Evolutionary conservation across 1,140 invertebrate species (phyloP), one percentile per base, ranked within the genome.

Genomic region (Drosophila arizonae): DNA sequence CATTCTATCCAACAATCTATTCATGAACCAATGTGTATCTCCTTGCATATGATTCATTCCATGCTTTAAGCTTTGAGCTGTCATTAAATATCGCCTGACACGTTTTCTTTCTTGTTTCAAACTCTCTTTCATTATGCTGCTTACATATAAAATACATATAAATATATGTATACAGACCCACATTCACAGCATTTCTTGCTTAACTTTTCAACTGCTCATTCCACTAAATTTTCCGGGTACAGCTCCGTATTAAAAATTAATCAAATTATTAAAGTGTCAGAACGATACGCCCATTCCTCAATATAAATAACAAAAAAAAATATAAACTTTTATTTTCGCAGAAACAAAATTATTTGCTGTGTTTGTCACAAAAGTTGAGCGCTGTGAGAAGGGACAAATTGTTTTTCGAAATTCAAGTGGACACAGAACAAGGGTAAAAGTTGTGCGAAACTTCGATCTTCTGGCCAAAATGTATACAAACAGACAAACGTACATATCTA

Each of bases 361-460:
- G 24, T 28, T 52, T 52, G 55, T 43, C 33, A 36, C 43, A 45
- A 13, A 54, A 54, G 26, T 41, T 11, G 17, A 62, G 45, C 28
- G 6, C 24, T 46, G 57, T 50, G 46, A 56, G 57, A 66, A 58
- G 54, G 62, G 62, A 72, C 52, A 52, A 65, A 71, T 57, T 52
- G 62, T 71, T 66, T 50, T 66, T n/a, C 24, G 26, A 68, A 68
- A 72, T 45, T 68, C 48, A 61, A 69, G 50, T 73, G 61, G 45
- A 17, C 33, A 11, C 43, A 15, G 46, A 13, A 62, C 67, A 70
- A 70, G 60, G 67, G 60, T 39, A 63, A 63, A 70, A 70, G 50
- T 70, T 70, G 51, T 30, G 30, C 28, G 45, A 64, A 64, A 56
- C 60, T 71, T 71, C 62, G 68, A 71, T 71, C 55, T 71, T 30